Base-by-base conservation (phyloP, 2,888 invertebrate species). In the Cyclophora albipunctata region DNA sequence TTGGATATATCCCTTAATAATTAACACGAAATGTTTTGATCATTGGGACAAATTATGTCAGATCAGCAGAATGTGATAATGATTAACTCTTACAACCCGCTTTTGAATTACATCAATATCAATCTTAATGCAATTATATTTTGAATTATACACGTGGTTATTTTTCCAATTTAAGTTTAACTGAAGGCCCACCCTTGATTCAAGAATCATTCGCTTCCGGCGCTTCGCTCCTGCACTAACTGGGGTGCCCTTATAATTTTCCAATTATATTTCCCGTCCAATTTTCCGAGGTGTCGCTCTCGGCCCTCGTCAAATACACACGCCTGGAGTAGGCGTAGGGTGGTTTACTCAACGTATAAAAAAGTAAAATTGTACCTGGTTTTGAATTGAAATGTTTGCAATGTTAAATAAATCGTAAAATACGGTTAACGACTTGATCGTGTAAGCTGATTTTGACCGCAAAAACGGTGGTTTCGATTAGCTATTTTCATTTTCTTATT, bases 251-350 rank as follows among this genome's bases (percentile, higher is more conserved):
- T 85, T 82, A 87, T 87, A 88, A 88, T 88, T 87, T 84, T 85
- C 87, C 86, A 87, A 88, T 88, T 88, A 88, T 87, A 86, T 85
- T 87, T 86, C 84, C 84, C 84, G 80, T 84, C 76, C 87, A 87
- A 87, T 87, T 87, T 88, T 87, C 86, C 87, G 73, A 83, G 83
- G 84, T 86, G 87, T 86, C 88, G 88, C 87, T 75, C 76, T 76
- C 78, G 85, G 87, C 85, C 68, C 80, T 84, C 86, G 88, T 88
- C 88, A 87, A 85, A 73, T 74, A 84, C 87, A 88, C 60, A 59
- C 61, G 55, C 49, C 49, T 50, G 48, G 50, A 42, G 42, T 54
- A 55, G 55, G 53, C 54, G 49, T 52, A 47, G 56, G 55, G 51
- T 46, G 49, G 7, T 5, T 52, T 51, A 20, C 37, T 37, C 4